A percentile compares a stretch with the other conserved stretches of the same genome.
Evolutionary conservation across 2,113 vertebrate species (phyloP).

Genomic region (Peromyscus maniculatus): DNA sequence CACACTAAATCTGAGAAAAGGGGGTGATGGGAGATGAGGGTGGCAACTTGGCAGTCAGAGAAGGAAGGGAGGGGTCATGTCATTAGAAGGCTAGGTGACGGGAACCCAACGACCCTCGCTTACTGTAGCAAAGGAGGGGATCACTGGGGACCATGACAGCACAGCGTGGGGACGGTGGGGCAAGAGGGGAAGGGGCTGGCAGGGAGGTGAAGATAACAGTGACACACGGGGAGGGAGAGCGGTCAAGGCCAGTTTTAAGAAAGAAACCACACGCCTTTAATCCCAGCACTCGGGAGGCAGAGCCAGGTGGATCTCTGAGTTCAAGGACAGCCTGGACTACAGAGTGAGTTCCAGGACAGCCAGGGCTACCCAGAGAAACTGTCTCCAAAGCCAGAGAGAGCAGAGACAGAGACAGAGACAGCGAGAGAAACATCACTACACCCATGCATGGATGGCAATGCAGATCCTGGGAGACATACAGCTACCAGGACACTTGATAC

Average conservation of each 20-base stretch:
- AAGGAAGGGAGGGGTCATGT: rapidly evolving
- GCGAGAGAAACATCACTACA: neutral
- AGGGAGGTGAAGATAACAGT: neutral
- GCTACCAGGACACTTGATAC: rapidly evolving
- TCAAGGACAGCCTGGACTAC: neutral
- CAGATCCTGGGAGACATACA: rapidly evolving
- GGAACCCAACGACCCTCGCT: rapidly evolving
- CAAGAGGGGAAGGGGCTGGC: neutral
- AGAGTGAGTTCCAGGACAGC: neutral
- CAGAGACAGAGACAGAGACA: neutral
- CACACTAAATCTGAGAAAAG: neutral
- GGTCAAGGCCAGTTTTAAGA: neutral
- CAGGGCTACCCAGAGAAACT: neutral
- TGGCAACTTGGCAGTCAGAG: neutral
- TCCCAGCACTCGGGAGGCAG: neutral
- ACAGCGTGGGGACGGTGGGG: rapidly evolving
- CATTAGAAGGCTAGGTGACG: neutral
- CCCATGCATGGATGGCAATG: neutral
- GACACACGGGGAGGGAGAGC: rapidly evolving
- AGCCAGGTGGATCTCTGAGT: neutral
- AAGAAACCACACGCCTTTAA: neutral
- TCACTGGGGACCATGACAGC: no score
- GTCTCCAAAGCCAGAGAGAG: neutral
- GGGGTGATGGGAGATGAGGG: neutral
- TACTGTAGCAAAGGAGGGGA: rapidly evolving